These are phyloP conservation scores for Meleagris gallopavo DNA, from an alignment of 2,113 vertebrate species.

Conservation along the genomic window DNA sequence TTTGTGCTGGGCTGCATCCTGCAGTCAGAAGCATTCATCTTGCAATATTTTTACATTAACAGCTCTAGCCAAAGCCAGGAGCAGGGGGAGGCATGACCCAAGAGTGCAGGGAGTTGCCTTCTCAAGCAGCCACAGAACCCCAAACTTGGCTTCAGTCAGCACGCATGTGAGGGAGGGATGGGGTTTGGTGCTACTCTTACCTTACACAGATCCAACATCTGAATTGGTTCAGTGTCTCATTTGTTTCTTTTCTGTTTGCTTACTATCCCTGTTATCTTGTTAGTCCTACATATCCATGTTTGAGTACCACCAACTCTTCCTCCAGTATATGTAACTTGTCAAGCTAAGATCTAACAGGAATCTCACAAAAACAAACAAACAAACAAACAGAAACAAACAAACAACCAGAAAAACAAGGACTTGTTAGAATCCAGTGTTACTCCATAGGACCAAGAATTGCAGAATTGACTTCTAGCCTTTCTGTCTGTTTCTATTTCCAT, in stretches of 20 bases:
- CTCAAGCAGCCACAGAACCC: background rate
- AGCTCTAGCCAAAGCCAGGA: background rate
- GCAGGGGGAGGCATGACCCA: background rate
- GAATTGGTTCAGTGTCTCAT: background rate
- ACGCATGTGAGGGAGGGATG: background rate
- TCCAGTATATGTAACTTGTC: background rate
- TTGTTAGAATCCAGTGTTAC: background rate
- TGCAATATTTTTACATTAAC: background rate
- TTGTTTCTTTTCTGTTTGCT: background rate
- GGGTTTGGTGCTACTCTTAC: background rate
- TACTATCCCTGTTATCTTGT: background rate
- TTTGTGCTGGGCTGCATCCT: background rate
- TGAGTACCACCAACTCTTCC: background rate
- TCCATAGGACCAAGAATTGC: background rate
- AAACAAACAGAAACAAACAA: background rate
- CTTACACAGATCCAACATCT: background rate
- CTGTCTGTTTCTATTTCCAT: background rate
- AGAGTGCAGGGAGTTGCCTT: background rate
- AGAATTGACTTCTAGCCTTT: background rate
- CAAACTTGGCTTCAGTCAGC: background rate
- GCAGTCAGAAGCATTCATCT: background rate
- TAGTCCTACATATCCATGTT: background rate
- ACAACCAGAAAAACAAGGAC: background rate
- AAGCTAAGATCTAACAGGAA: background rate
- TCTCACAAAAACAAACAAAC: background rate